phyloP scores from a whole-genome alignment of 2,888 invertebrate species.

The Itoplectis maculator region DNA sequence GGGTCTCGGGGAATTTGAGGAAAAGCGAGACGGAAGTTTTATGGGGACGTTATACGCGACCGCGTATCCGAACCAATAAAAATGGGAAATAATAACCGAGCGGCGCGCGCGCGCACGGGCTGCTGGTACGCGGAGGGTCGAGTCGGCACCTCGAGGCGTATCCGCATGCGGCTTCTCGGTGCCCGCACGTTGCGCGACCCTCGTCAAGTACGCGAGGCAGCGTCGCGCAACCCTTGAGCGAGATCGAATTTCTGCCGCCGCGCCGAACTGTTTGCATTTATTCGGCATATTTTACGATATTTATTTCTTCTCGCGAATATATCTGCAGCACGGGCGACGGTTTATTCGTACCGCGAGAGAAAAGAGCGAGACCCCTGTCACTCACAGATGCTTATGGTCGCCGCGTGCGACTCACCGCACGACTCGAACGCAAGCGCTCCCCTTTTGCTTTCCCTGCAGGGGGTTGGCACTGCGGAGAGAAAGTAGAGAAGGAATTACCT shows the following conservation, averaged over 20 bases:
- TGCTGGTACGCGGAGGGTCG: slow-evolving; percentile 57
- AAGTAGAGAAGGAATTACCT: slow-evolving; percentile 50
- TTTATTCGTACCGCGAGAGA: slow-evolving; percentile 37
- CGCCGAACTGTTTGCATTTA: slow-evolving; percentile 83
- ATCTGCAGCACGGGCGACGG: slow-evolving; percentile 17
- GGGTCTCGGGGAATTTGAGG: slow-evolving; percentile 44
- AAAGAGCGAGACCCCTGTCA: slow-evolving; percentile 73
- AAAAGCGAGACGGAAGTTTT: slow-evolving; percentile 67
- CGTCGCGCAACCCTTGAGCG: slow-evolving; percentile 57
- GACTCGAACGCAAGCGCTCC: slow-evolving; percentile 66
- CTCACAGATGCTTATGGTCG: slow-evolving; percentile 73
- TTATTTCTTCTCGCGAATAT: slow-evolving; percentile 77
- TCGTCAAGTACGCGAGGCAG: slow-evolving; percentile 30
- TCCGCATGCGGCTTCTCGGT: slow-evolving; percentile 44
- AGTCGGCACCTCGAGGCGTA: slow-evolving; percentile 55
- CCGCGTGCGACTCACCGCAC: slow-evolving; percentile 52
- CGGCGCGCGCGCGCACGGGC: slow-evolving; percentile 18
- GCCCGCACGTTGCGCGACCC: slow-evolving; percentile 43
- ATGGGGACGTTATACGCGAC: slow-evolving; percentile 73
- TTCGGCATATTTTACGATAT: slow-evolving; percentile 81
- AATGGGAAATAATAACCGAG: slow-evolving; percentile 80
- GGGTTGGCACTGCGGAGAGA: slow-evolving; percentile 26
- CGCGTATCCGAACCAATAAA: slow-evolving; percentile 78
- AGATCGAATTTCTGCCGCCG: slow-evolving; percentile 72
- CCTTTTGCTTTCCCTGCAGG: slow-evolving; percentile 5